Conservation (phyloP, 2,888 invertebrate genomes). For the Parnassius apollo region DNA sequence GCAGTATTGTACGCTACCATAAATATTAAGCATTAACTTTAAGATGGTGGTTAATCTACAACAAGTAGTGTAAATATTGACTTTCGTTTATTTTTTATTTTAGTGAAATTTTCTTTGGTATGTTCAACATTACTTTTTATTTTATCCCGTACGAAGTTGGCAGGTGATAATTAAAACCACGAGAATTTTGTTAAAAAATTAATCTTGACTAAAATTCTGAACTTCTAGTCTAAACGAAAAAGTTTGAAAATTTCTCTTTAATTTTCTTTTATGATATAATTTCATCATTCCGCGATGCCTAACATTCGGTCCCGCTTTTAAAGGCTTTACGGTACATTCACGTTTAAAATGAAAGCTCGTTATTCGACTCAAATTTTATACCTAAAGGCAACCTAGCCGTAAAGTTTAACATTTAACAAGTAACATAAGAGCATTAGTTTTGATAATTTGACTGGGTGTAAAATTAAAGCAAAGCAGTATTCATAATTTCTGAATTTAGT, state of each 20-base stretch:
- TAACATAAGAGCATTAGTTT: slow-evolving; percentile 40
- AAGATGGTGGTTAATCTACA: neutral
- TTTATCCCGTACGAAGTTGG: no score
- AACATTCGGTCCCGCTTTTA: slow-evolving; percentile 41
- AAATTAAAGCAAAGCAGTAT: neutral
- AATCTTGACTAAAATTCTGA: no score
- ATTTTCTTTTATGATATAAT: slow-evolving; percentile 43
- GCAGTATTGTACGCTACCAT: slow-evolving; percentile 35
- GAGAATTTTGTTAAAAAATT: no score
- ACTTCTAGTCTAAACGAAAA: slow-evolving; percentile 27
- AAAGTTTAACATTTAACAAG: slow-evolving; percentile 56
- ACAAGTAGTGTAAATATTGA: neutral
- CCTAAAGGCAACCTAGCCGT: slow-evolving; percentile 50
- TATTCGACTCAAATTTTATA: slow-evolving; percentile 53
- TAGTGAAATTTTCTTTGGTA: no score
- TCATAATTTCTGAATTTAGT: neutral
- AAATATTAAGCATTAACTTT: slow-evolving; percentile 19
- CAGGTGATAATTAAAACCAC: no score
- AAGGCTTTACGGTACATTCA: slow-evolving; percentile 48
- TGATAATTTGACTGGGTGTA: slow-evolving; percentile 35
- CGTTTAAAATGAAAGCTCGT: slow-evolving; percentile 53
- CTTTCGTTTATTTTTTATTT: neutral
- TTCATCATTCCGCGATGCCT: slow-evolving; percentile 43
- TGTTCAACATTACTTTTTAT: no score
- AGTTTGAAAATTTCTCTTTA: slow-evolving; percentile 42